Evolutionary conservation across 2,113 vertebrate species (phyloP), one percentile per base, ranked within the genome.

Genomic region (Bothrops jararaca): DNA sequence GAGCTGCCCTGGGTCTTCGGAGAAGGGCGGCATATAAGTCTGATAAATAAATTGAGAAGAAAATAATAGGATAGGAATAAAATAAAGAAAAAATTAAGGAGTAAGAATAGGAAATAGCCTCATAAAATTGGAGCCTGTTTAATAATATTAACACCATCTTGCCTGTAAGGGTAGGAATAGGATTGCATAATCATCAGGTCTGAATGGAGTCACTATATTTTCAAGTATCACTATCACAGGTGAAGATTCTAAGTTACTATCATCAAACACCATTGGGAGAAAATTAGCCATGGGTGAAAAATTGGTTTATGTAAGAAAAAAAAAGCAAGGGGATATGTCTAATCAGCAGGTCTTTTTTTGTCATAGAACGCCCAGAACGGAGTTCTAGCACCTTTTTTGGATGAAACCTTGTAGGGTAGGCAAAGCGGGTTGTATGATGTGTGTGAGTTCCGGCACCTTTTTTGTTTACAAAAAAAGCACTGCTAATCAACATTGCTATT

Each of bases 171-270:
- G 92, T 42, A 94, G 29, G 94, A 93, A 54, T 22, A 0, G 20
- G 88, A 92, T 11, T 88, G 26, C 91, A 85, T 23, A 93, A 95
- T 94, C 89, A 87, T 90, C 92, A 95, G 94, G 95, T 34, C 53
- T 93, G 54, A 95, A 23, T 88, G 8, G 24, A 95, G 26, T 85
- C 95, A 94, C 92, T 23, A 50, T 50, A 94, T 94, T 92, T 93
- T n/a, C 34, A 90, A 42, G 93, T 50, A 92, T 92, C 95, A 94
- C 58, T 94, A 89, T 91, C 94, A 22, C 92, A 94, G 91, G 94
- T 96, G 96, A 97, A 92, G 86, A 94, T 87, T 29, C 4, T 2
- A 95, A 95, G 22, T 89, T 93, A 93, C 94, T 94, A 90, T 90
- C 48, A 85, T 50, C 45, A 48, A 87, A 57, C 94, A 86, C 2